These are phyloP conservation scores for Chrysochloris asiatica DNA, from an alignment of 2,113 vertebrate species.

Conservation along the genomic window DNA sequence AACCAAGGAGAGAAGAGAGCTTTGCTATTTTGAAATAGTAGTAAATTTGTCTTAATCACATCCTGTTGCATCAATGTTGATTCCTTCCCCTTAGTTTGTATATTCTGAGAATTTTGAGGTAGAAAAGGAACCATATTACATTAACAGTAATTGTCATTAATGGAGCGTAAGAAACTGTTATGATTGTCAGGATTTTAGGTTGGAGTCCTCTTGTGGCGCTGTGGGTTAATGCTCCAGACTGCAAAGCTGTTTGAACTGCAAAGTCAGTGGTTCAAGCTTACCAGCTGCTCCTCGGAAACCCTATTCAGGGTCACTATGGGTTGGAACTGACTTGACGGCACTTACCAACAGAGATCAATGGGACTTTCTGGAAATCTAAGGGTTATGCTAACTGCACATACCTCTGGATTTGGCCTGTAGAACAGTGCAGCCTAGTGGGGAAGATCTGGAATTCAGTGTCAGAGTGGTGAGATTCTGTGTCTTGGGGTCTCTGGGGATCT, in stretches of 20 bases:
- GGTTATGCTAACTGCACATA: accelerated
- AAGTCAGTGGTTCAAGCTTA: too few species aligned
- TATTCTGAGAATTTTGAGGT: not conserved
- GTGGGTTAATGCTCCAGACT: too few species aligned
- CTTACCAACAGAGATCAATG: not conserved
- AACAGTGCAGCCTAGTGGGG: not conserved
- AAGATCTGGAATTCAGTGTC: not conserved
- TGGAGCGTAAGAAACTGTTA: not conserved
- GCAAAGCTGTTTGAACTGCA: too few species aligned
- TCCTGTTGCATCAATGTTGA: not conserved
- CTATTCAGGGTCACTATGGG: too few species aligned
- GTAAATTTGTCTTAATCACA: not conserved
- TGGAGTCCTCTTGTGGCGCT: too few species aligned
- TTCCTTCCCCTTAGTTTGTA: accelerated
- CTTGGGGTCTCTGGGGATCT: too few species aligned
- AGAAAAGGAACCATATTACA: accelerated
- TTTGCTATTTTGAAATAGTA: not conserved
- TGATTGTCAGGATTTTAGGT: not conserved
- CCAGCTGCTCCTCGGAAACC: too few species aligned
- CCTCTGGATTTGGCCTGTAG: not conserved
- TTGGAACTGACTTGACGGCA: too few species aligned
- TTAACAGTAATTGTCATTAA: not conserved
- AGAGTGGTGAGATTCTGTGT: not conserved
- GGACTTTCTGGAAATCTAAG: not conserved
- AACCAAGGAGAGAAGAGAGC: not conserved